phyloP scores from a whole-genome alignment of 2,888 invertebrate species.

The Dichetophora obliterata region DNA sequence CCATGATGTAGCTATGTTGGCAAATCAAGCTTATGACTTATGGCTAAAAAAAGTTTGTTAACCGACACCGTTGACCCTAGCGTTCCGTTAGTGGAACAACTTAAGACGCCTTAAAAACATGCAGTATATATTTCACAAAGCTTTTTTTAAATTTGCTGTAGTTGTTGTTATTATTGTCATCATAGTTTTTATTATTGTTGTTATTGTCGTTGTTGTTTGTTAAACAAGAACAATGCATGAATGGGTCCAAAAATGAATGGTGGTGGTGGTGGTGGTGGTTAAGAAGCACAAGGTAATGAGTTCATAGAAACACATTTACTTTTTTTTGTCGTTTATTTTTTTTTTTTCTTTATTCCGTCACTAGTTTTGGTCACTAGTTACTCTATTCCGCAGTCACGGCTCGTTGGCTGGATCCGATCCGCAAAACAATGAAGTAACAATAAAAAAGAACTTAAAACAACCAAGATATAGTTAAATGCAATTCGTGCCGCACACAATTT shows the following conservation, averaged over 20 bases:
- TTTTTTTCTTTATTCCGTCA: not conserved
- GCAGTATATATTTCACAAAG: not conserved
- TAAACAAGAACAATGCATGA: slow-evolving; percentile 8
- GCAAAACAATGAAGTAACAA: too few relatives aligned
- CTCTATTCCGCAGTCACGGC: slow-evolving; percentile 18
- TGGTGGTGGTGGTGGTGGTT: slow-evolving; percentile 10
- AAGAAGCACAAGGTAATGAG: slow-evolving; percentile 14
- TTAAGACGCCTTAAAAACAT: slow-evolving; percentile 9
- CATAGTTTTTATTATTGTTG: not conserved
- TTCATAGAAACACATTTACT: slow-evolving; percentile 14
- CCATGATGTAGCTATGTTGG: too few relatives aligned
- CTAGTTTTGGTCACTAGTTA: not conserved
- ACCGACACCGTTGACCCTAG: slow-evolving; percentile 41
- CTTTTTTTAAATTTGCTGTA: not conserved
- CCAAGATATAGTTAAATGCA: slow-evolving; percentile 5
- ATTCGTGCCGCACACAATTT: slow-evolving; percentile 26
- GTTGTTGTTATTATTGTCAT: not conserved
- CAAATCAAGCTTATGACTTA: too few relatives aligned
- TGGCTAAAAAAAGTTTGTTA: slow-evolving; percentile 15
- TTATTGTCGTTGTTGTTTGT: not conserved
- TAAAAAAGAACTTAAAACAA: not conserved
- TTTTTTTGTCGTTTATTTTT: not conserved
- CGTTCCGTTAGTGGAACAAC: slow-evolving; percentile 38
- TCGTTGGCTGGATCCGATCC: not conserved
- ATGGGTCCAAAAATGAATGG: slow-evolving; percentile 9